Evolutionary conservation across 2,888 invertebrate species (phyloP).

Genomic region (Amblyjoppa proteus): DNA sequence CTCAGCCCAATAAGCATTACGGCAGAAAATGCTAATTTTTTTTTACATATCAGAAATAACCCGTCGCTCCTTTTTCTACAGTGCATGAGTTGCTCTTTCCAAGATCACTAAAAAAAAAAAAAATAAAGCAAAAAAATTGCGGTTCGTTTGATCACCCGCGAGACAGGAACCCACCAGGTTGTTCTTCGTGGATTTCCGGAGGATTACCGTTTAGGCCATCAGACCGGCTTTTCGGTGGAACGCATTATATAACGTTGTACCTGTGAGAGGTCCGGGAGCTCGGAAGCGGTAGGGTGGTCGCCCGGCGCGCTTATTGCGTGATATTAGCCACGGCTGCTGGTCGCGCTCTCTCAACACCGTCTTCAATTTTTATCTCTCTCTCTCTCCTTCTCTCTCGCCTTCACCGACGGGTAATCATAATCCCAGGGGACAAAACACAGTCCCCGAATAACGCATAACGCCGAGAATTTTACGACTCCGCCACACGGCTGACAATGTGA

Average conservation of each 20-base stretch:
- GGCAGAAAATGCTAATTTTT: not conserved
- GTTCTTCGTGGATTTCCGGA: conserved; percentile 72
- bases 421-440: conserved; percentile 81
- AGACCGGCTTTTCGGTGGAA: conserved; percentile 72
- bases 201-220: conserved; percentile 76
- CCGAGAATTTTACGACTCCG: conserved; percentile 80
- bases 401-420: conserved; percentile 79
- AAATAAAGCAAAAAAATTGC: not conserved
- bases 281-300: conserved; percentile 41
- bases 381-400: conserved; percentile 67
- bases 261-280: conserved; percentile 55
- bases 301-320: conserved; percentile 79
- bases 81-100: conserved; percentile 4
- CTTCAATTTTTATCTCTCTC: conserved; percentile 72
- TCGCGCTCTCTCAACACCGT: conserved; percentile 67
- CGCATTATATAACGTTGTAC: conserved; percentile 73
- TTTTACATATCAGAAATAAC: not conserved
- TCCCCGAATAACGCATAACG: conserved; percentile 78
- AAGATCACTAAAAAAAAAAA: too few relatives aligned
- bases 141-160: conserved; percentile 15
- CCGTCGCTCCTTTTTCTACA: not conserved
- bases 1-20: not conserved
- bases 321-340: conserved; percentile 82
- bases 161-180: conserved; percentile 21
- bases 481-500: conserved; percentile 65